Base-by-base conservation (phyloP, 2,888 invertebrate species). In the Phymatocera aterrima region DNA sequence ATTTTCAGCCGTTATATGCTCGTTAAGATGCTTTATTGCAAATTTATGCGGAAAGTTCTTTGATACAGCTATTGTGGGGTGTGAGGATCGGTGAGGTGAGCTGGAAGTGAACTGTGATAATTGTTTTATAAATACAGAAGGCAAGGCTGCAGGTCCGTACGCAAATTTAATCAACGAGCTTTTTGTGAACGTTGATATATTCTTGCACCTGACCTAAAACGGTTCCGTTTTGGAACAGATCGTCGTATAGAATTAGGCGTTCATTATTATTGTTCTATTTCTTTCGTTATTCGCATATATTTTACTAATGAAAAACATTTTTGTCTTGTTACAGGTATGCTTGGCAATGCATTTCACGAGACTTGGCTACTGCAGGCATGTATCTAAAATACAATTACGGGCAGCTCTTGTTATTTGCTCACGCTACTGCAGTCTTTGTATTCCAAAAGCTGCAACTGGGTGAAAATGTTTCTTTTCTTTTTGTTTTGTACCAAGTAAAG, bases 11-110 rank as follows among this genome's bases (percentile, higher is more conserved):
- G 83, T 87, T 84, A 84, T 81, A 78, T 80, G 80, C 81, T 83
- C 83, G 82, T 87, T 87, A 86, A 84, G 83, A 81, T 81, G 83
- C 81, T 81, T 83, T 82, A 84, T 82, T 81, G 82, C 81, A 77
- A 87, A 86, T 85, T 87, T 87, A 87, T 86, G 81, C 85, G 77
- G 64, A 79, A 80, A 80, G 77, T 82, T 81, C 82, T 82, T 81
- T 81, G 82, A 80, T 81, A 80, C 82, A 77, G 74, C 60, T n/a
- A n/a, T n/a, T n/a, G 48, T 77, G 57, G 78, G 54, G 68, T 57
- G 78, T 61, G 77, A 79, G 65, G 61, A 70, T 28, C 64, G 64
- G 46, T 31, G 65, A 51, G 80, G 77, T 51, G 78, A 82, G 82
- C 83, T 84, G 81, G 78, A 79, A 81, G 81, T 79, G 65, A 82